Evolutionary conservation across 2,888 invertebrate genomes (phyloP), one percentile per base, ranked within the genome.

Genomic region (Scrobipalpa costella): DNA sequence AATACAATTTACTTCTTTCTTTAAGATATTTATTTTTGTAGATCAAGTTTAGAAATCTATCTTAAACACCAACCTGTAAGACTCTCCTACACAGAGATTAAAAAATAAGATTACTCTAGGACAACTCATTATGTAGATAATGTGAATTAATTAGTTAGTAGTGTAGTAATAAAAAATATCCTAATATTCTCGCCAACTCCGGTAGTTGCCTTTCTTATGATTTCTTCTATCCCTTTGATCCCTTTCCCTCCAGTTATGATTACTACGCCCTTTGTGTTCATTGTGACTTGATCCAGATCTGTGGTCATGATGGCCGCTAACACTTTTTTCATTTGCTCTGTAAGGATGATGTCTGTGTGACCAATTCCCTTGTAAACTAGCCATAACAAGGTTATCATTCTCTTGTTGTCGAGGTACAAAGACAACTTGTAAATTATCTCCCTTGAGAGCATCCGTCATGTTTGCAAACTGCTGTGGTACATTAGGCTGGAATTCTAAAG

Each of bases 341-440:
- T 89, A 89, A 0, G 90, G 89, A 67, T 92, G 89, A 68, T 90
- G 90, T 64, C 91, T 78, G 62, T 90, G 85, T 1, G 84, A 77
- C 92, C 92, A 92, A 68, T 92, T 89, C 5, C 92, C 92, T 72
- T 91, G 91, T 69, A 92, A 81, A 67, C 92, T 92, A 9, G 90
- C 90, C 65, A 86, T 75, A 9, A 85, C 83, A 44, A 91, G 70
- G 58, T 83, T 81, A 64, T 89, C 85, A 67, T 74, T 75, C 13
- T 76, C 60, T 15, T 64, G 62, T 0, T 40, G 78, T 34, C 78
- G 68, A 5, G 75, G 71, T 19, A 70, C 66, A 52, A 78, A 75
- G 7, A 78, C 68, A 38, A 70, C 66, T 57, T 69, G 75, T 2
- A 77, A 71, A 17, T 78, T 77, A 27, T 81, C 83, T 17, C 80